Evolutionary conservation across 2,113 vertebrate species (phyloP).

Genomic region (Gymnorhina tibicen): DNA sequence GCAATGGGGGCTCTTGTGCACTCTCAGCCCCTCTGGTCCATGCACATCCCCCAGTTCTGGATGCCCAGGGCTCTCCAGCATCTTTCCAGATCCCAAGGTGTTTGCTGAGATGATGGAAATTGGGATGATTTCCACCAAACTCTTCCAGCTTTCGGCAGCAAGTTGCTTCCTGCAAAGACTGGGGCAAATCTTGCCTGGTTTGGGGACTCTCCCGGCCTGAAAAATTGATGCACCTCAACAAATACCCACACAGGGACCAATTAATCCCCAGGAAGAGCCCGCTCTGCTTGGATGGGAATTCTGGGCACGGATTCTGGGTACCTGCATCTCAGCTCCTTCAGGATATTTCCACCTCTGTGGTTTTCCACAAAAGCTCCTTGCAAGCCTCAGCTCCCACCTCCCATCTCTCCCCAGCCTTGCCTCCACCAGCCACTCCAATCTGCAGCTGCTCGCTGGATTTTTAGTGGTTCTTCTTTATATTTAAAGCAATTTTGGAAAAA

Average conservation of each 20-base stretch:
- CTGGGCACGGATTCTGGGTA: neutral
- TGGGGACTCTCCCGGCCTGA: neutral
- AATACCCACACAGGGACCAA: neutral
- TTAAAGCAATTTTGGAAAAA: neutral
- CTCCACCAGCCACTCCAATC: neutral
- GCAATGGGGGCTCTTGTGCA: neutral
- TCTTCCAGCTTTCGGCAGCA: neutral
- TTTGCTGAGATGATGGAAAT: neutral
- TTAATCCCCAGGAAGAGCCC: neutral
- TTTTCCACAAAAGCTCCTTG: neutral
- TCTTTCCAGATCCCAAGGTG: neutral
- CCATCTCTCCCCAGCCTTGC: neutral
- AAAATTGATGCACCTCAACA: neutral
- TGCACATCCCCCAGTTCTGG: neutral
- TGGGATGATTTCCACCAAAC: neutral
- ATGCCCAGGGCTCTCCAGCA: neutral
- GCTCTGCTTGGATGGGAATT: neutral
- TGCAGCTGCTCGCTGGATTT: constrained; percentile 57
- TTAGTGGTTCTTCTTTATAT: constrained; percentile 56
- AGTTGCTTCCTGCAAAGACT: neutral
- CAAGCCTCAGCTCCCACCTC: neutral
- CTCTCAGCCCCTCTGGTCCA: neutral
- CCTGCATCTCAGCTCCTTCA: neutral
- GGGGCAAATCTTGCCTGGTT: neutral
- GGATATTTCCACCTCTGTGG: neutral